Evolutionary conservation across 2,797 vertebrate species (phyloP), one percentile per base, ranked within the genome.

Genomic region (Xyrichtys novacula): DNA sequence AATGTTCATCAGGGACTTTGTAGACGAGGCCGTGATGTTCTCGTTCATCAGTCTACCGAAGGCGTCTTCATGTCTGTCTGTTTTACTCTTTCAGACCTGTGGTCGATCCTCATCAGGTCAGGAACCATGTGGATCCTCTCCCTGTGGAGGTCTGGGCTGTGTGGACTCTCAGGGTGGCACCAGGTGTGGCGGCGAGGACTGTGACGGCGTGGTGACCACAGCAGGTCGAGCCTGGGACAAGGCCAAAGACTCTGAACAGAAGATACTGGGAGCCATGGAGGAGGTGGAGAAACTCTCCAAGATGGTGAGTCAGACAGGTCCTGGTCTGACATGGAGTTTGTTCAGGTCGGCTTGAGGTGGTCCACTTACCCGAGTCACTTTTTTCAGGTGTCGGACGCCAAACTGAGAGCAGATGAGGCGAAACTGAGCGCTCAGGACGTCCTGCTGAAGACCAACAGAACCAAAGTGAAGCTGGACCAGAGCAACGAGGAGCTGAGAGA

Each of bases 261-360:
- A 98, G 56, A 95, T 99, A 62, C 77, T 92, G 71, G 94, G 84
- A 3, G 96, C 96, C 16, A 91, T 99, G 90, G 94, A 95, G 53
- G 97, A 99, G 70, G 96, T 99, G 78, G 97, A 98, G 70, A 96
- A 95, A 72, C 96, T 99, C 52, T 98, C 96, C 46, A 96, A 94
- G 90, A 96, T 96, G 96, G 98, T 98, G 93, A 92, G 87, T 64
- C 16, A 17, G 16, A 31, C 1, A 0, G 3, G 4, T 54, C 14
- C 22, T 39, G 31, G 1, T 39, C 23, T 17, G n/a, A 6, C 36
- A 8, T 17, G 28, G 28, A n/a, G 16, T 11, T 17, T 15, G 19
- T 55, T 15, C 2, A 36, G n/a, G 15, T 56, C 31, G 12, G 22
- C n/a, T 4, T 1, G 38, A 23, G 14, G 2, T 2, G 0, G 26